Base-by-base conservation (phyloP, 2,797 vertebrate genomes). In the Mionectes olivaceus region DNA sequence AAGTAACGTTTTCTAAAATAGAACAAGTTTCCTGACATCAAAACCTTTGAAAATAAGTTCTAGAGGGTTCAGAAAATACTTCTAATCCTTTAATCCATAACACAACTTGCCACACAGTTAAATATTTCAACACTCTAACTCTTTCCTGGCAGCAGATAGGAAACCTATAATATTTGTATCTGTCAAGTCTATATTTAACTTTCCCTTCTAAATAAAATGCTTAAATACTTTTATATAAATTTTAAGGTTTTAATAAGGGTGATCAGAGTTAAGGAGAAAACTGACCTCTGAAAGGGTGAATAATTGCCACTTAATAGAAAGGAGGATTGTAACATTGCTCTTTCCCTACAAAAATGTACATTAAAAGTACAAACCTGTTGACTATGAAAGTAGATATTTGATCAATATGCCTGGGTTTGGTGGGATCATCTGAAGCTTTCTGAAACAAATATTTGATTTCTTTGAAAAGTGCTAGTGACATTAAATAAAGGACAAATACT, bases 1-100 rank as follows among this genome's bases (percentile, higher is more conserved):
- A 95, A 93, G 75, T 64, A 77, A n/a, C 57, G 7, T 71, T 95
- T 80, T 89, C 47, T 79, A 94, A 93, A 91, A 73, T 67, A 94
- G 61, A 83, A 61, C 22, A 69, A 52, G 13, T 81, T 89, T 93
- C 50, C 82, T 83, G 73, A 83, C 76, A 93, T 74, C 12, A 75
- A 85, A 94, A 83, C 28, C 18, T 71, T 89, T 65, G 47, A 89
- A 94, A 96, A 55, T 21, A 79, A 71, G 8, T 90, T 80, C 59
- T 87, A 65, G 30, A 90, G 24, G 8, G 7, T 64, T 93, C 65
- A 75, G 13, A 95, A 94, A 94, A 63, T 53, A 16, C 24, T 83
- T 94, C 46, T 19, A 55, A 4, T 81, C 11, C n/a, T 92, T n/a
- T 80, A n/a, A 65, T 57, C 7, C 10, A 2, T 56, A 68, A 35